Evolutionary conservation across 1,140 invertebrate genomes (phyloP), one percentile per base, ranked within the genome.

Genomic region (Brachionus sp.): DNA sequence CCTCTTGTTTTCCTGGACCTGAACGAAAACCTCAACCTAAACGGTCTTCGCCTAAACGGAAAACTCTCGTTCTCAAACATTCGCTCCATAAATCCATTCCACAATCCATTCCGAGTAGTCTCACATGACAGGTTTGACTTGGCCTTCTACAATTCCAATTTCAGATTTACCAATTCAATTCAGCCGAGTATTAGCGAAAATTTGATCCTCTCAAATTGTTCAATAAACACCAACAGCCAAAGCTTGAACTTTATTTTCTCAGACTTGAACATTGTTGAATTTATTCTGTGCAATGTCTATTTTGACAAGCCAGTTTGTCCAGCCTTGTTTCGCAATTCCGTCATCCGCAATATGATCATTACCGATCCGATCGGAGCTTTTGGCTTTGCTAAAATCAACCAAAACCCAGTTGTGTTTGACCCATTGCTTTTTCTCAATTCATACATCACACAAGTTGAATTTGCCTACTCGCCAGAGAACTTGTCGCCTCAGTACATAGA

Each of bases 141-240:
- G 39, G 70, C 70, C 3, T 75, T 75, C 25, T 75, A 25, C 39
- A 75, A 46, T 75, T 75, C 70, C 9, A 75, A 75, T 33, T 75
- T 75, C 16, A 44, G 25, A 44, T 75, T 75, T 25, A 29, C 13
- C 6, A 46, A 44, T 46, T 75, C 70, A 19, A 35, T 46, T 9
- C 39, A 44, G 16, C 42, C 70, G 0, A 25, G 19, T 46, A 16
- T 19, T 13, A 25, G 44, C 6, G 70, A 70, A 39, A 42, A 75
- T 46, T 29, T 75, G 7, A 46, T 75, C 9, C 70, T 75, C 25
- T 13, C 39, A 12, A 29, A 75, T 46, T 75, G 70, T 75, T 23
- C 16, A 25, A 12, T 75, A 13, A 33, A 29, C 23, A 19, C 39
- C 12, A 46, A 46, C 9, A 39, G 12, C 37, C 33, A 73, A 73